Base-by-base conservation (phyloP, 2,888 invertebrate genomes). In the Stomorhina lunata region DNA sequence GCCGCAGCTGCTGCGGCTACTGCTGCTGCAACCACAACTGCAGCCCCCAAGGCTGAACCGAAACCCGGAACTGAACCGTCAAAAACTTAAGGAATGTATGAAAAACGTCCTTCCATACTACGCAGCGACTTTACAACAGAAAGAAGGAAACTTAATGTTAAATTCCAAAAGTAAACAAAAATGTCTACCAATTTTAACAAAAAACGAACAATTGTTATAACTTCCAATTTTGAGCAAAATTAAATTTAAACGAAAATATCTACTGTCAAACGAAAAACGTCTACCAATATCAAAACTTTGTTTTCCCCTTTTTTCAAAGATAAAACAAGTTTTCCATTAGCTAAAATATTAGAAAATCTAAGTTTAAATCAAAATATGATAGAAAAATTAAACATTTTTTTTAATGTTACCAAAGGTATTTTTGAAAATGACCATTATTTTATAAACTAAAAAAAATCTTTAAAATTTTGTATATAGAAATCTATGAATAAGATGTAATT, bases 1-100 rank as follows among this genome's bases (percentile, higher is more conserved):
- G 92, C 92, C 1, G 92, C 92, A 2, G 91, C 92, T 7, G 92
- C 91, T 9, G 92, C 92, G 27, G 92, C 90, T 0, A 92, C 91
- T 50, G 85, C 85, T 75, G 90, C 91, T 50, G 92, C 91, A 66
- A 91, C 91, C 9, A 92, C 91, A 66, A 91, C 91, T 10, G 92
- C 91, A 7, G 92, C 92, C 85, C 92, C 80, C 29, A 53, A 84
- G 17, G 55, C 29, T 20, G 17, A 22, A 6, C n/a, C n/a, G n/a
- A n/a, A n/a, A n/a, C 53, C 66, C 4, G 80, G 73, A 57, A 32
- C 73, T 4, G 82, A 80, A 40, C 59, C 63, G 10, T 29, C 79
- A 27, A 85, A 84, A 72, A 12, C 78, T 27, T 84, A 84, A 83
- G 34, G 32, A 63, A 72, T 55, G 68, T 55, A 68, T 55, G 57